Conservation (phyloP, 2,113 vertebrate species). For the Serilophus lunatus region DNA sequence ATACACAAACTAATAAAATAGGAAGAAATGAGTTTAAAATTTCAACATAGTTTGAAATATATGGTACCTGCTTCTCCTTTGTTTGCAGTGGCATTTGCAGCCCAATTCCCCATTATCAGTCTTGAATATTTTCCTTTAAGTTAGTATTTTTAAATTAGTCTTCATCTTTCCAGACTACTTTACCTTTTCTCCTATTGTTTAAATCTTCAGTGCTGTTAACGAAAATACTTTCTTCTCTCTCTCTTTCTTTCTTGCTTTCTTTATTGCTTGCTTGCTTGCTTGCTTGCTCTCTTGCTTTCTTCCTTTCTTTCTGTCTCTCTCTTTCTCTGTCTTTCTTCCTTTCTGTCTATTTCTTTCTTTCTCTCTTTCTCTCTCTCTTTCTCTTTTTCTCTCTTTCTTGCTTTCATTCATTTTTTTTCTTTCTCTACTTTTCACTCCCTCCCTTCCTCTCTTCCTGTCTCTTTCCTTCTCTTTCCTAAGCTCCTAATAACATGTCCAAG, state of each 20-base stretch:
- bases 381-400: background rate
- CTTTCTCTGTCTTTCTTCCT: too few relatives aligned
- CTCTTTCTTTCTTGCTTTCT: background rate
- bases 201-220: background rate
- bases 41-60: background rate
- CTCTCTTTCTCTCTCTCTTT: too few relatives aligned
- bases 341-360: too few relatives aligned
- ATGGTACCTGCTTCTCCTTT: background rate
- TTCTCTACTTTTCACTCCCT: too few relatives aligned
- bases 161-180: background rate
- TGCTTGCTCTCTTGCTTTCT: too few relatives aligned
- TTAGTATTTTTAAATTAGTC: background rate
- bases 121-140: background rate
- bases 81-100: background rate
- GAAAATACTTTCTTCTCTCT: background rate
- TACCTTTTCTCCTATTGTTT: background rate
- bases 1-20: background rate
- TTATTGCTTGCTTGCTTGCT: too few relatives aligned
- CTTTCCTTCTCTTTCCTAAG: background rate
- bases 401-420: background rate
- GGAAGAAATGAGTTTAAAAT: background rate
- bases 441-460: too few relatives aligned
- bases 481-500: background rate
- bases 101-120: background rate
- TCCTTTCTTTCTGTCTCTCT: too few relatives aligned